Evolutionary conservation across 2,888 invertebrate genomes (phyloP), one percentile per base, ranked within the genome.

Genomic region (Caenorhabditis macrosperma): DNA sequence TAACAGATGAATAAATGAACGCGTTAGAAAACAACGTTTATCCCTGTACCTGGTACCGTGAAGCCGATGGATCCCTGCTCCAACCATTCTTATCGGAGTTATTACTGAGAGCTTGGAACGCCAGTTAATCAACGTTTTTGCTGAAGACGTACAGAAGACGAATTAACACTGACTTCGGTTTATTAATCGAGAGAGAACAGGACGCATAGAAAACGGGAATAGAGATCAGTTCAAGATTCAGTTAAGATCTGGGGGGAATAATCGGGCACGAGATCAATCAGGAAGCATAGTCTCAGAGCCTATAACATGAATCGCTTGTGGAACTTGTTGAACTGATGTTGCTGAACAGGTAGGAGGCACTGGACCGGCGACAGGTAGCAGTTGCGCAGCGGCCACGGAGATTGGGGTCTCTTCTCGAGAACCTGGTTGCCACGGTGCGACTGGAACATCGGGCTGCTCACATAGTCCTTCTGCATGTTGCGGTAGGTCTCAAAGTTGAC

Each of bases 301-400:
- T n/a, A n/a, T n/a, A n/a, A n/a, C 63, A 68, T 72, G 50, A 78
- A 69, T 52, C 79, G 55, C 48, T 80, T 80, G 54, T 80, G 75
- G 38, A 75, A 80, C 55, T 75, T 75, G 66, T 69, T 80, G 63
- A 74, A 78, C 38, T 78, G 78, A 22, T 74, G 74, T 24, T 80
- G 79, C 22, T 80, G 67, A 10, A 80, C 79, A 30, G 81, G 81
- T 15, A 81, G 46, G 10, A 81, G 52, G 55, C 81, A 81, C 24
- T 81, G 81, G 10, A 81, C 72, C 22, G 81, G 81, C 24, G 81
- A 81, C 63, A 81, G 35, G 20, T 76, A 81, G 59, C 81, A 81
- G 63, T 81, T 81, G 50, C 81, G 75, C 9, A 79, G 79, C 22
- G 69, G 55, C 78, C 72, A 72, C 22, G 64, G 69, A 5, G 79